These are phyloP conservation scores for Alca torda DNA, from an alignment of 2,797 vertebrate genomes.

Conservation along the genomic window DNA sequence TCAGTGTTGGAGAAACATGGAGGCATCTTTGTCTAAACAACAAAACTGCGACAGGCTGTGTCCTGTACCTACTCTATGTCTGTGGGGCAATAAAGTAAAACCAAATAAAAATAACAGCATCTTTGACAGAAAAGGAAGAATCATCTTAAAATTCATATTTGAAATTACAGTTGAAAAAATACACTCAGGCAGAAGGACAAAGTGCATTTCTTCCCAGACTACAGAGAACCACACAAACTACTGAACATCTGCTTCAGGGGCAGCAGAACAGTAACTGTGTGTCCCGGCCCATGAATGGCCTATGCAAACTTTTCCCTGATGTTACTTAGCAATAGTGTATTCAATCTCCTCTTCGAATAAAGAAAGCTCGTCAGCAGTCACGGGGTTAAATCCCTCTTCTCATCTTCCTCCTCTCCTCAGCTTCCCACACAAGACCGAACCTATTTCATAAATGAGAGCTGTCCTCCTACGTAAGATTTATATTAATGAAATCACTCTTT, in stretches of 20 bases:
- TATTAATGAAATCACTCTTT: slow-evolving; percentile 41
- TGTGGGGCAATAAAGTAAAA: neutral
- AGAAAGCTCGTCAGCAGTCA: neutral
- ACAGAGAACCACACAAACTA: neutral
- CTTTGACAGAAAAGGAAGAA: neutral
- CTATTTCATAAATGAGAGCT: slow-evolving; percentile 62
- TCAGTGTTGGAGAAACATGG: neutral
- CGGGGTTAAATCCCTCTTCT: slow-evolving; percentile 30
- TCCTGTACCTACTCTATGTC: neutral
- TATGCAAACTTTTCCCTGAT: neutral
- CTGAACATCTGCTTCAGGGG: neutral
- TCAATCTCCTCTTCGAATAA: neutral
- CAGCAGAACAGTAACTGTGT: neutral
- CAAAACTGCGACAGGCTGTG: accelerated
- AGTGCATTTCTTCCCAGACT: neutral
- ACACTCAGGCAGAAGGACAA: neutral
- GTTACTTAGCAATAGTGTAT: neutral
- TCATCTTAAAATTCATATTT: neutral
- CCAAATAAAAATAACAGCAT: neutral
- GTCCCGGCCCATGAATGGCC: neutral
- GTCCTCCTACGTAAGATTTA: slow-evolving; percentile 52
- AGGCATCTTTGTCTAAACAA: neutral
- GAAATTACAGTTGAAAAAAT: neutral
- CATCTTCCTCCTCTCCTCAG: slow-evolving; percentile 44
- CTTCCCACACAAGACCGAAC: slow-evolving; percentile 54